phyloP scores from a whole-genome alignment of 2,113 vertebrate genomes.

The Gymnobelideus leadbeateri region DNA sequence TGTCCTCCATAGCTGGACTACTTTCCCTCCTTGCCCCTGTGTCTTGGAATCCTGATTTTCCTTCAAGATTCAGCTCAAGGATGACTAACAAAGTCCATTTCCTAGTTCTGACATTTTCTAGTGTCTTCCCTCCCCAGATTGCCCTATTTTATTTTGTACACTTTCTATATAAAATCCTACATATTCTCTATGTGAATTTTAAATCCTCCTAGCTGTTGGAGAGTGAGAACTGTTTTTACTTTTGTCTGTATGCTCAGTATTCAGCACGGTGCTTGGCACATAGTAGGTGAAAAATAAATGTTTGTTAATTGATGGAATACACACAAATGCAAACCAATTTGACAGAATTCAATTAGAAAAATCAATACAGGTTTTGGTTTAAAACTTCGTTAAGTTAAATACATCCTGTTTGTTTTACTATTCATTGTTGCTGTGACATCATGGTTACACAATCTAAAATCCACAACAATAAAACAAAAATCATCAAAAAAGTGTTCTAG shows the following conservation, averaged over 20 bases:
- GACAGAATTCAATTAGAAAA: neutral
- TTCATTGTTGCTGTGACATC: neutral
- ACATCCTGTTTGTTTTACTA: neutral
- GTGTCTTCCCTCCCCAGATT: neutral
- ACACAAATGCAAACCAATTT: neutral
- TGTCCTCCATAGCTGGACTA: neutral
- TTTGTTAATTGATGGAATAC: neutral
- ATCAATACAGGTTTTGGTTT: neutral
- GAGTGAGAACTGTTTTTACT: neutral
- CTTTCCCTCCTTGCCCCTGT: neutral
- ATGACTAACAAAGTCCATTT: neutral
- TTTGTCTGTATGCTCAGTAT: neutral
- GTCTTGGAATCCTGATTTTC: neutral
- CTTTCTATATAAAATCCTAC: neutral
- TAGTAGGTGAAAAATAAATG: neutral
- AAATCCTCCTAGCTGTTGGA: neutral
- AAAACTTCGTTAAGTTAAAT: neutral
- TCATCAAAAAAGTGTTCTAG: neutral
- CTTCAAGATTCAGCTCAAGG: neutral
- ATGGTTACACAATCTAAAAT: neutral
- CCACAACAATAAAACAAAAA: neutral
- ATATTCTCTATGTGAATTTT: neutral
- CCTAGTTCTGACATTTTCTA: neutral
- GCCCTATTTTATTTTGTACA: neutral
- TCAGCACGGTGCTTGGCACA: neutral